Conservation (phyloP, 2,113 vertebrate species). For the Brienomyrus brachyistius region DNA sequence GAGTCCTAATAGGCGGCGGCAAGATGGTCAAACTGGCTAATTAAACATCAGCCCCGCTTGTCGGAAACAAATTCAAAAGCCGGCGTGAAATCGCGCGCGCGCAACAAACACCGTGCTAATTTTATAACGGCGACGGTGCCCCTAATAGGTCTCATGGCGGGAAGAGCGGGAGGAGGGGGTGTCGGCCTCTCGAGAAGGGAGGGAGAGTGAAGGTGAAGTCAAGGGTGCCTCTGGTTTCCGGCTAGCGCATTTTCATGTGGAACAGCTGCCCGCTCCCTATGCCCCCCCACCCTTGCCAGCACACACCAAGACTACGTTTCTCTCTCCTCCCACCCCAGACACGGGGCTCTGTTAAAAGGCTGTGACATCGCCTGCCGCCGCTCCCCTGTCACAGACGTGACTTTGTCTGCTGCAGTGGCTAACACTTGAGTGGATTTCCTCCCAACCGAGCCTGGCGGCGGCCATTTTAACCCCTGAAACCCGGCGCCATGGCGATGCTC, state of each 20-base stretch:
- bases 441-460: background rate
- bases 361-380: background rate
- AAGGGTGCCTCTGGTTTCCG: background rate
- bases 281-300: background rate
- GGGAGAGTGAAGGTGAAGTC: slow-evolving; percentile 1
- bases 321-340: background rate
- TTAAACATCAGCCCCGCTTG: slow-evolving; percentile 10
- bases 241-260: background rate
- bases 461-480: slow-evolving; percentile 12
- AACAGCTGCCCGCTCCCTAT: background rate
- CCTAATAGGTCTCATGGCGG: slow-evolving; percentile 4
- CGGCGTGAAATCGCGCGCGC: background rate
- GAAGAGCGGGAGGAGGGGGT: background rate
- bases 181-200: background rate
- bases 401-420: background rate
- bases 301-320: background rate
- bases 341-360: background rate
- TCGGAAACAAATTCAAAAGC: slow-evolving; percentile 16
- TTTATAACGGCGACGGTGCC: background rate
- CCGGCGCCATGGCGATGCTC: background rate
- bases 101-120: slow-evolving; percentile 10
- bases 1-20: background rate
- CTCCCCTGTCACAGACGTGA: background rate
- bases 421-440: background rate
- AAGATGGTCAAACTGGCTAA: slow-evolving; percentile 10